These are phyloP conservation scores for Drymodes brunneopygia DNA, from an alignment of 2,113 vertebrate genomes.

Conservation along the genomic window DNA sequence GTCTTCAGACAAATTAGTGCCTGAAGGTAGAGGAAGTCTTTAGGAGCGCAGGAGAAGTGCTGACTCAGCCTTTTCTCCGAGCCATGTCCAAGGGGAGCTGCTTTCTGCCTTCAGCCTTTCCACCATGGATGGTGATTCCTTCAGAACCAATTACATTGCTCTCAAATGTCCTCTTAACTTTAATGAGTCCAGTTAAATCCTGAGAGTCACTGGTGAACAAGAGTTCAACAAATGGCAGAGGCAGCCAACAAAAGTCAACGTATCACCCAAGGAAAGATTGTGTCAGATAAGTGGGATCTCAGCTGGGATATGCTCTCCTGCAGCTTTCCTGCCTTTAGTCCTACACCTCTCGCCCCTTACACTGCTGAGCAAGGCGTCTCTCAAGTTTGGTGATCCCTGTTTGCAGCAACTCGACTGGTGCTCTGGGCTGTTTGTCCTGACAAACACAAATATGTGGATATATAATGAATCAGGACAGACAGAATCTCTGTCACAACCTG, in stretches of 20 bases:
- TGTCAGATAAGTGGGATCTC: neutral
- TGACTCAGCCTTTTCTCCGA: slow-evolving; percentile 60
- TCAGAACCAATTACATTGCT: slow-evolving; percentile 60
- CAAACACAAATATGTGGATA: neutral
- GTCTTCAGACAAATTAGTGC: slow-evolving; percentile 71
- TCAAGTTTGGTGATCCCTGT: neutral
- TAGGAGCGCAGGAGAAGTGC: slow-evolving; percentile 44
- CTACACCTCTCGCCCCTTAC: rapidly evolving
- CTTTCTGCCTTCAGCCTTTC: slow-evolving; percentile 34
- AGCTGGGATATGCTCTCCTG: neutral
- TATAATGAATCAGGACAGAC: neutral
- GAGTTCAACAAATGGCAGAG: neutral
- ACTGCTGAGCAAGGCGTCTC: neutral
- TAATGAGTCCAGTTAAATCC: slow-evolving; percentile 43
- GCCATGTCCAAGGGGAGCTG: neutral
- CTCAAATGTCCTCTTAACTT: slow-evolving; percentile 49
- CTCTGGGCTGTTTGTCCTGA: neutral
- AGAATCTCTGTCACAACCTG: neutral
- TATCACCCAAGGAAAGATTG: neutral
- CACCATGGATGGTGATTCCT: slow-evolving; percentile 1
- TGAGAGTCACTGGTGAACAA: neutral
- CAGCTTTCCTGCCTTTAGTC: neutral
- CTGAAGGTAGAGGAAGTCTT: slow-evolving; percentile 72
- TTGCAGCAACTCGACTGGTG: neutral
- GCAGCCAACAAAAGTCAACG: neutral